phyloP scores from a whole-genome alignment of 1,140 invertebrate genomes.

The Drosophila pruinosa region DNA sequence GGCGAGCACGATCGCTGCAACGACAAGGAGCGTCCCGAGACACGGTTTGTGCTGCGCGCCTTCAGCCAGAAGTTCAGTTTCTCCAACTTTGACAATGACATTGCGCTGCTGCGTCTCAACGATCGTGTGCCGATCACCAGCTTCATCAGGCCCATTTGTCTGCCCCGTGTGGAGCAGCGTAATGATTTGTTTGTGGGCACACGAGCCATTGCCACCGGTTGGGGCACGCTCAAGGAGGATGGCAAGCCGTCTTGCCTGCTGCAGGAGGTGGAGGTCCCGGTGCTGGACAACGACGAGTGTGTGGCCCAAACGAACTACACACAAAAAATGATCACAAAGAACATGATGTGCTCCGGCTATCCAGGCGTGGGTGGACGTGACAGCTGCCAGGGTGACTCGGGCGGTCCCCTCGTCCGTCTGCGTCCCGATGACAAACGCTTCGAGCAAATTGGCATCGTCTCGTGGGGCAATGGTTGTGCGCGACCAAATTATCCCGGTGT shows the following conservation, averaged over 20 bases:
- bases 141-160: constrained; percentile 90
- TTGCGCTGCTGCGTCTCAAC: constrained; percentile 90
- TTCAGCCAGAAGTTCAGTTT: constrained; percentile 91
- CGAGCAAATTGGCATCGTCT: constrained; percentile 89
- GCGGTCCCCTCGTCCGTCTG: constrained; percentile 91
- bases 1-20: constrained; percentile 92
- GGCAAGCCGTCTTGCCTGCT: constrained; percentile 91
- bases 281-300: constrained; percentile 90
- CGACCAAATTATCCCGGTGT: constrained; percentile 90
- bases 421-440: constrained; percentile 89
- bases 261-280: constrained; percentile 92
- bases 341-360: constrained; percentile 94
- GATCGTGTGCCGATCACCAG: constrained; percentile 89
- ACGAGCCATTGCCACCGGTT: constrained; percentile 90
- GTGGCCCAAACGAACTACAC: constrained; percentile 90
- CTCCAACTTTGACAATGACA: constrained; percentile 93
- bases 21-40: constrained; percentile 87
- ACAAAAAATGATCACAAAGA: constrained; percentile 90
- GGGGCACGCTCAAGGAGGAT: constrained; percentile 92
- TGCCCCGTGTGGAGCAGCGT: constrained; percentile 87
- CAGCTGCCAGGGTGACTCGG: constrained; percentile 96
- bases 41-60: constrained; percentile 89
- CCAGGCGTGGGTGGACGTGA: constrained; percentile 89
- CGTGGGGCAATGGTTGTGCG: constrained; percentile 89
- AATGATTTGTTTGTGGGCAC: constrained; percentile 85